phyloP scores from a whole-genome alignment of 1,140 invertebrate genomes.

The Tetramorium simillimum region DNA sequence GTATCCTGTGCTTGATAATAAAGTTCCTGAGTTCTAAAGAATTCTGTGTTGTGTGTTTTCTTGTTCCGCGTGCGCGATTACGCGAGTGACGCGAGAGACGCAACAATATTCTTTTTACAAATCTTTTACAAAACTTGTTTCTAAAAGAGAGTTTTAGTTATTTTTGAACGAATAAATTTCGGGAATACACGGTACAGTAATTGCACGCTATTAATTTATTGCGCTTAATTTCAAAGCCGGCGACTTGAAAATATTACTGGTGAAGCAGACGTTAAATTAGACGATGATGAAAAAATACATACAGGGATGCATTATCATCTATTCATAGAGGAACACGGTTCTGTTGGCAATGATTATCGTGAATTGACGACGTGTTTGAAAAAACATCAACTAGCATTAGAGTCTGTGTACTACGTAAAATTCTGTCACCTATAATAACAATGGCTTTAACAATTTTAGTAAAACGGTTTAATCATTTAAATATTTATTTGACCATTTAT shows the following conservation, averaged over 20 bases:
- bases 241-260: constrained; percentile 2
- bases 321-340: neutral
- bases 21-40: no score
- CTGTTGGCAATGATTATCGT: neutral
- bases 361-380: constrained; percentile 13
- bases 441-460: neutral
- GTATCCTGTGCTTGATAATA: no score
- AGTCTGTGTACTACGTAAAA: neutral
- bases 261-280: neutral
- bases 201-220: neutral
- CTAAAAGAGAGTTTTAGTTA: neutral
- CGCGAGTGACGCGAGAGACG: no score
- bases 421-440: neutral
- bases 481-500: no score
- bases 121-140: neutral
- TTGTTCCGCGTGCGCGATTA: no score
- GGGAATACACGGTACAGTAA: no score
- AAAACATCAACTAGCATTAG: constrained; percentile 46
- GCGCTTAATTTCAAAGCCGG: neutral
- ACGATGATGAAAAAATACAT: neutral
- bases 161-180: neutral
- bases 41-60: no score
- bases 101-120: no score
- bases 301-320: neutral
- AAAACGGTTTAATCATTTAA: neutral